Base-by-base conservation (phyloP, 2,113 vertebrate species). In the Zapus hudsonius region DNA sequence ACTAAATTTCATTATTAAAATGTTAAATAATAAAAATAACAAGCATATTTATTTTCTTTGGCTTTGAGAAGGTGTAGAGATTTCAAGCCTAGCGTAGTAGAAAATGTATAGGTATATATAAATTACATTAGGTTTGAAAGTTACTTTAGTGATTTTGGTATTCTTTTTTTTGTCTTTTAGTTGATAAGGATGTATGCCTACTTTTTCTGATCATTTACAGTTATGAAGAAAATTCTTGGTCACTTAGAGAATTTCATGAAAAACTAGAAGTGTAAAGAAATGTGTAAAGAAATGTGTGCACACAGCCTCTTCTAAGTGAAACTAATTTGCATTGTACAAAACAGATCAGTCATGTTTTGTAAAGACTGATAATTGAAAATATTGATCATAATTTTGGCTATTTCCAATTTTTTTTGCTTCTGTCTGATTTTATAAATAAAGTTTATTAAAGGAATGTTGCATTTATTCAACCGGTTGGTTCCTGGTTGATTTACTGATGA, bases 391-490 rank as follows among this genome's bases (percentile, higher is more conserved):
- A 95, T 95, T 95, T 95, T 95, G 84, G 64, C 0, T 0, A 74
- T 84, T 96, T 89, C 52, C 96, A 89, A 96, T 93, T 89, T 74
- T 73, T 40, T 95, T 97, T 96, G 92, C 89, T 96, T 96, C 94
- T 96, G 95, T 98, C 89, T 95, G 94, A 97, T 97, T 97, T 98
- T 96, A 91, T 97, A 95, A 97, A 55, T 57, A 96, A 92, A 96
- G 92, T 94, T 98, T 97, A 96, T 97, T 96, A 31, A 92, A 96
- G 96, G 97, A 97, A 92, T 95, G 96, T 97, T 98, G 93, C 96
- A 92, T 97, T 98, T 96, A 97, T 95, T 96, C 95, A 93, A 96
- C 97, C 97, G 98, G 98, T 98, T 98, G 97, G 95, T 97, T 98
- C 97, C 86, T 97, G 96, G 96, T 95, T 97, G 95, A 97, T 96